These are phyloP conservation scores for Zaprionus kolodkinae DNA, from an alignment of 1,140 invertebrate genomes.

Conservation along the genomic window DNA sequence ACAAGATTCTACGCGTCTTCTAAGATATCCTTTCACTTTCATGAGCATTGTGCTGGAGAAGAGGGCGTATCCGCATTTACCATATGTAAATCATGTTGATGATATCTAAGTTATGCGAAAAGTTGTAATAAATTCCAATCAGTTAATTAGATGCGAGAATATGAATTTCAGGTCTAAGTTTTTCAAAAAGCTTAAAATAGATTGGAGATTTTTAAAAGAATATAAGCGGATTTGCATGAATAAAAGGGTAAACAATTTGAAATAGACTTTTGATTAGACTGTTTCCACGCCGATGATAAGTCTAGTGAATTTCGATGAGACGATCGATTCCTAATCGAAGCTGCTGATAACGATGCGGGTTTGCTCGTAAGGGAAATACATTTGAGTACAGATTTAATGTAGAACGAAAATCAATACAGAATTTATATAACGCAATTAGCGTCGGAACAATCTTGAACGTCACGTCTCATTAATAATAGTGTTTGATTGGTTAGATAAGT, in stretches of 20 bases:
- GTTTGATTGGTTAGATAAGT: neutral
- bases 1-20: neutral
- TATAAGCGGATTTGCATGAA: neutral
- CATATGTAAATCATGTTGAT: neutral
- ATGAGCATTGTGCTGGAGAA: neutral
- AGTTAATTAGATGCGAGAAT: neutral
- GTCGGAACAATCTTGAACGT: conserved; percentile 10
- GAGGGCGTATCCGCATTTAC: neutral
- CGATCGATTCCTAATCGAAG: neutral
- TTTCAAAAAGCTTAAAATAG: neutral
- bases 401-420: neutral
- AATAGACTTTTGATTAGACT: neutral
- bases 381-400: neutral
- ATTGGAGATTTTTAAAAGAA: neutral
- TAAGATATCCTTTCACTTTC: neutral
- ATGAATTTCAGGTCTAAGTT: neutral
- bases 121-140: neutral
- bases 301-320: neutral
- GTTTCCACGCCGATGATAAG: neutral
- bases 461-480: neutral
- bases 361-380: neutral
- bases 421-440: conserved; percentile 10
- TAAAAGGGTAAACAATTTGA: neutral
- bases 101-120: neutral
- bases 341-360: neutral